These are phyloP conservation scores for Coregonus sp. DNA, from an alignment of 2,797 vertebrate genomes.

Conservation along the genomic window DNA sequence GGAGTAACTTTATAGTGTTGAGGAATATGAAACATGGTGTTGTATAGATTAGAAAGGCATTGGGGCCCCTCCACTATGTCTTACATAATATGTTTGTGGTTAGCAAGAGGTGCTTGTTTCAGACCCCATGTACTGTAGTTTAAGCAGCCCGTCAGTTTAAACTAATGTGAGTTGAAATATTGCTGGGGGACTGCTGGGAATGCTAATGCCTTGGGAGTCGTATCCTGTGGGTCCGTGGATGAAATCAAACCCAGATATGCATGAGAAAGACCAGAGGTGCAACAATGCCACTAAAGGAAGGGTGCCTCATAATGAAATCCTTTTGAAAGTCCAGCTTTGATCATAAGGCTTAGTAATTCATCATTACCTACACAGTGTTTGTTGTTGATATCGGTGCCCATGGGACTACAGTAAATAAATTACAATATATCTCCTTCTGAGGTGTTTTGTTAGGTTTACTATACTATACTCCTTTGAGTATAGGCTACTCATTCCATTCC, in stretches of 20 bases:
- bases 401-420: background rate
- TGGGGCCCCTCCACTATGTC: conserved; percentile 37
- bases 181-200: conserved; percentile 77
- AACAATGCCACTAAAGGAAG: conserved; percentile 70
- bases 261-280: conserved; percentile 75
- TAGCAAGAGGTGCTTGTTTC: conserved; percentile 75
- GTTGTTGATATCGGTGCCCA: conserved; percentile 4
- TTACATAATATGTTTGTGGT: conserved; percentile 73
- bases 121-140: conserved; percentile 76
- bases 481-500: background rate
- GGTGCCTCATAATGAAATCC: conserved; percentile 67
- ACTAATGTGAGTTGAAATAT: conserved; percentile 80
- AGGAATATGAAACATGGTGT: conserved; percentile 52
- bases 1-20: conserved; percentile 69
- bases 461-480: background rate
- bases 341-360: conserved; percentile 71
- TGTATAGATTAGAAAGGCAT: conserved; percentile 58
- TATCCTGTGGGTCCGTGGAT: conserved; percentile 77
- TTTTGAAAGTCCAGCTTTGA: conserved; percentile 80
- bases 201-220: conserved; percentile 73
- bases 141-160: conserved; percentile 79
- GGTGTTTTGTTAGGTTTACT: background rate
- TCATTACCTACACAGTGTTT: background rate
- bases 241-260: conserved; percentile 82
- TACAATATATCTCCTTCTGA: background rate